These are phyloP conservation scores for Tretioscincus oriximinensis DNA, from an alignment of 2,113 vertebrate genomes.

Conservation along the genomic window DNA sequence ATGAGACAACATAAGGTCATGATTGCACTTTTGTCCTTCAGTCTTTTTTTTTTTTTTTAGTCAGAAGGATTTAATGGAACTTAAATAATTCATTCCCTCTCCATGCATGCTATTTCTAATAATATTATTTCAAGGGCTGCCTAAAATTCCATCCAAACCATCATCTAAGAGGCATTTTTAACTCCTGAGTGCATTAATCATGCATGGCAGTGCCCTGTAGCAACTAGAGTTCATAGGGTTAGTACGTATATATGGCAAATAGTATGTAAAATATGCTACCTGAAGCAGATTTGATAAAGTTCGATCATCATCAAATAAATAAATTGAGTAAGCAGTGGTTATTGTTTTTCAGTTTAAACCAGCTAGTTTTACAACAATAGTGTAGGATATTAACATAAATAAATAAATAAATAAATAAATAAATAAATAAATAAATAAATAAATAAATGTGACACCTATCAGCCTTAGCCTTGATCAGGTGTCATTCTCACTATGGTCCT, in stretches of 20 bases:
- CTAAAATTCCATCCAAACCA: not conserved
- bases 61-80: slow-evolving; percentile 7
- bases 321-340: too few relatives aligned
- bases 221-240: not conserved
- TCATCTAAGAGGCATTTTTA: not conserved
- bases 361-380: not conserved
- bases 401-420: not conserved
- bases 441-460: too few relatives aligned
- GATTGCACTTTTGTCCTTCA: not conserved
- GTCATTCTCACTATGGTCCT: too few relatives aligned
- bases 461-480: too few relatives aligned
- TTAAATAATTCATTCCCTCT: slow-evolving; percentile 16
- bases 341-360: too few relatives aligned
- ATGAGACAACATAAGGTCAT: not conserved
- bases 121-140: not conserved
- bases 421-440: too few relatives aligned
- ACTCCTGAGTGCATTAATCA: not conserved
- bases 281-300: too few relatives aligned
- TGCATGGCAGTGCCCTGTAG: not conserved
- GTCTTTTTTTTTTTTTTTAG: not conserved
- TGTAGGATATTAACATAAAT: not conserved
- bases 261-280: not conserved
- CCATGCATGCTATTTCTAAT: not conserved
- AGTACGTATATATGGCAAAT: not conserved
- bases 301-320: too few relatives aligned